These are phyloP conservation scores for Sebastes wilsoni DNA, from an alignment of 2,797 vertebrate species.

Conservation along the genomic window DNA sequence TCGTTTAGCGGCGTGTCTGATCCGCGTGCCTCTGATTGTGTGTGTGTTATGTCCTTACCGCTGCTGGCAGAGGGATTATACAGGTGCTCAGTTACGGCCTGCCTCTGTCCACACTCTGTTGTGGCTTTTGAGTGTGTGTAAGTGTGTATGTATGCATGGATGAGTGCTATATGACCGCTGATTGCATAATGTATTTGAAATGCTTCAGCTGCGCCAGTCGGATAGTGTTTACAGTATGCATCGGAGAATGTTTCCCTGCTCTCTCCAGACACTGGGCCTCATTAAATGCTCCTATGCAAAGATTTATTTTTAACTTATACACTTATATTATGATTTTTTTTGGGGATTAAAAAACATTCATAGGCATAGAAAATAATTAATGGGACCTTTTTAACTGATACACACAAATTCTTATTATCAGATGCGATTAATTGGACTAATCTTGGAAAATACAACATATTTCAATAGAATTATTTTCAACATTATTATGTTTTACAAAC, in stretches of 20 bases:
- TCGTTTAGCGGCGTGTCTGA: neutral
- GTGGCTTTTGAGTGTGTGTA: neutral
- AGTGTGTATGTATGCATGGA: neutral
- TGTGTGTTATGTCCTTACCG: constrained; percentile 1
- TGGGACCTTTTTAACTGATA: neutral
- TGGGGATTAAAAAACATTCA: neutral
- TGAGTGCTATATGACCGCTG: neutral
- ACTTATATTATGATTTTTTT: neutral
- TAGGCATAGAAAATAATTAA: neutral
- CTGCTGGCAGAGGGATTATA: constrained; percentile 20
- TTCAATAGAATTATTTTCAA: neutral
- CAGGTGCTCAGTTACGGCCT: constrained; percentile 23
- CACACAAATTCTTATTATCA: neutral
- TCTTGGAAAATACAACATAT: neutral
- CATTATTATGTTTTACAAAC: neutral
- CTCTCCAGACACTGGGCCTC: neutral
- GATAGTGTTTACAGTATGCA: constrained; percentile 25
- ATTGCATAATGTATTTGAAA: constrained; percentile 44
- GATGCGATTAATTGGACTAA: neutral
- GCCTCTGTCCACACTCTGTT: neutral
- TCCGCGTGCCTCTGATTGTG: neutral
- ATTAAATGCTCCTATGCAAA: neutral
- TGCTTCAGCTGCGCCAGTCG: constrained; percentile 17
- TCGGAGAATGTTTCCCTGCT: neutral
- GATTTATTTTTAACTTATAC: neutral